Conservation (phyloP, 2,888 invertebrate genomes). For the Amphimallon solstitiale region DNA sequence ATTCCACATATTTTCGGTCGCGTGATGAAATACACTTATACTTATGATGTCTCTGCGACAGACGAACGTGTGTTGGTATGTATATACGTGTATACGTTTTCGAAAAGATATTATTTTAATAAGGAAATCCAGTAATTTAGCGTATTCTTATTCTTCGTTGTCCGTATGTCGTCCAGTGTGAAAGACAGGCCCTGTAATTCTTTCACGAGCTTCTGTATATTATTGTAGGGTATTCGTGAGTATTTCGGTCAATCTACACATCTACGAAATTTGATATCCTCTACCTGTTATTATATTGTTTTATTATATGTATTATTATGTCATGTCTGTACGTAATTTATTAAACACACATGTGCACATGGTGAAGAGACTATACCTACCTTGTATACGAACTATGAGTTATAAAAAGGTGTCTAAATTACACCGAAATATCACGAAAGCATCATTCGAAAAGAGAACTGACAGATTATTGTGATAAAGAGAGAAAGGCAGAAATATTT, state of each 20-base stretch:
- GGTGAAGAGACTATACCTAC: conserved; percentile 3
- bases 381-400: not conserved
- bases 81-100: conserved; percentile 2
- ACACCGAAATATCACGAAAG: too few species aligned
- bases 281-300: conserved; percentile 17
- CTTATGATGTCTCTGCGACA: conserved; percentile 39
- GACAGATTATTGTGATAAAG: too few species aligned
- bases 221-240: not conserved
- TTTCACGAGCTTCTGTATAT: conserved; percentile 31
- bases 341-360: conserved; percentile 8
- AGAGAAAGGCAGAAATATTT: too few species aligned
- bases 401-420: too few species aligned
- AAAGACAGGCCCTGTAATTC: conserved; percentile 31
- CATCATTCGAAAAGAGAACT: too few species aligned
- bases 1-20: conserved; percentile 50
- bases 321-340: conserved; percentile 24
- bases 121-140: conserved; percentile 30
- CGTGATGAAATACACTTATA: conserved; percentile 48
- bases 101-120: conserved; percentile 34
- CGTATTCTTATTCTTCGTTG: conserved; percentile 14
- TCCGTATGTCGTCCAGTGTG: conserved; percentile 27
- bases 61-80: conserved; percentile 24
- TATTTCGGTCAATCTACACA: conserved; percentile 12
- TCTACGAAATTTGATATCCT: conserved; percentile 23
- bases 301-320: conserved; percentile 19